A percentile compares a stretch with the other conserved stretches of the same genome.
Evolutionary conservation across 2,888 invertebrate genomes (phyloP).

Genomic region (Drosophila neotestacea): DNA sequence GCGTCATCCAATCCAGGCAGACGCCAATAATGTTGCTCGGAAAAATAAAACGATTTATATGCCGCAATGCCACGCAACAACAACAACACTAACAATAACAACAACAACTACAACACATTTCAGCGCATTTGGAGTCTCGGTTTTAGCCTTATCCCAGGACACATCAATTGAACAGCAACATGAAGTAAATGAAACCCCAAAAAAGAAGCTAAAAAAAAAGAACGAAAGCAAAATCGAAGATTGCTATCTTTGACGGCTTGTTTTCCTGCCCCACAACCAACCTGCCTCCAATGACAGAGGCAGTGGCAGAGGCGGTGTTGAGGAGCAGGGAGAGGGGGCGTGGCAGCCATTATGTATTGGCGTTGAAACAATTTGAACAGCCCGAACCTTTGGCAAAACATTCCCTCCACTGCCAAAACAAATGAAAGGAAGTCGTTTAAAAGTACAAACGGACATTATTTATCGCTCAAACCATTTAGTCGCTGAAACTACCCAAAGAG

Average conservation of each 20-base stretch:
- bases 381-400: slow-evolving; percentile 19
- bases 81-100: slow-evolving; percentile 50
- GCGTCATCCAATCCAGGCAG: slow-evolving; percentile 75
- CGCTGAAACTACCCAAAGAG: slow-evolving; percentile 65
- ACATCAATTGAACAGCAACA: slow-evolving; percentile 71
- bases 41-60: slow-evolving; percentile 82
- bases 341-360: slow-evolving; percentile 83
- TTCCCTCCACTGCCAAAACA: slow-evolving; percentile 61
- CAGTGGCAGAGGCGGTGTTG: slow-evolving; percentile 44
- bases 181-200: slow-evolving; percentile 71
- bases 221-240: slow-evolving; percentile 80
- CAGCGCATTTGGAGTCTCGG: slow-evolving; percentile 39
- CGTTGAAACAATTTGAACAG: slow-evolving; percentile 83
- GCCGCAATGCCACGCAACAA: slow-evolving; percentile 69
- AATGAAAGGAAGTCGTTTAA: slow-evolving; percentile 85
- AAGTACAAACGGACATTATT: slow-evolving; percentile 85
- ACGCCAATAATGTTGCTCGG: slow-evolving; percentile 72
- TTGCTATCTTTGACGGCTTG: slow-evolving; percentile 83
- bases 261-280: slow-evolving; percentile 62
- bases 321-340: neutral
- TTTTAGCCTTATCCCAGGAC: slow-evolving; percentile 70
- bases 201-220: slow-evolving; percentile 41
- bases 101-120: slow-evolving; percentile 56
- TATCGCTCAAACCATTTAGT: slow-evolving; percentile 83
- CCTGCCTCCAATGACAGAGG: slow-evolving; percentile 14